Percentiles rank a stretch among this genome's conserved stretches.
phyloP scores from a whole-genome alignment of 92 coral and sea anemone species.

The Porites evermanni region DNA sequence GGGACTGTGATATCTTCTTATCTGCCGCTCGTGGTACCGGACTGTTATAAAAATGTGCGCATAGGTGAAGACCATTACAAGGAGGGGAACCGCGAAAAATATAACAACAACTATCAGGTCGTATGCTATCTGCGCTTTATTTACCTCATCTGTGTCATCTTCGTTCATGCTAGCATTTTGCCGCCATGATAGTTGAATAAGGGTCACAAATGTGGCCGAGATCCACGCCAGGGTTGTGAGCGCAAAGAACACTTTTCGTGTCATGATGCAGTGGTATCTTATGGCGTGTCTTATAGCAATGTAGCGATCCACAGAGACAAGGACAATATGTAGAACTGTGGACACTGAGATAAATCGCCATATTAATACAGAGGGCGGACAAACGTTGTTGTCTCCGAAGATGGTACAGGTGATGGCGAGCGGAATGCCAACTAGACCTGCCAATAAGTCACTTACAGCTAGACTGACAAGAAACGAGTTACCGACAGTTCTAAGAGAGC shows the following conservation, averaged over 20 bases:
- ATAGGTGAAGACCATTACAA: slow-evolving; percentile 52
- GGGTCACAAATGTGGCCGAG: slow-evolving; percentile 40
- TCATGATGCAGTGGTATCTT: slow-evolving; percentile 58
- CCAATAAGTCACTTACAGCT: slow-evolving; percentile 62
- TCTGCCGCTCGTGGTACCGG: slow-evolving; percentile 55
- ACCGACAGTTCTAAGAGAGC: slow-evolving; percentile 55
- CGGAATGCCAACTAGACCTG: slow-evolving; percentile 71
- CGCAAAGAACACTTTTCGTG: slow-evolving; percentile 31
- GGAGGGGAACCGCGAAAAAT: slow-evolving; percentile 51
- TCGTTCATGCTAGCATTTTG: slow-evolving; percentile 17
- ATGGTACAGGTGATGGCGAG: slow-evolving; percentile 47
- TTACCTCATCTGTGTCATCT: neutral
- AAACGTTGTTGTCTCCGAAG: slow-evolving; percentile 31
- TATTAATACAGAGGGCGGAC: slow-evolving; percentile 34
- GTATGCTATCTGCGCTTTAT: slow-evolving; percentile 28
- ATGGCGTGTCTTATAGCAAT: slow-evolving; percentile 56
- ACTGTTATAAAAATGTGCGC: slow-evolving; percentile 55
- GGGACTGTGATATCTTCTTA: slow-evolving; percentile 39
- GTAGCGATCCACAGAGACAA: slow-evolving; percentile 66
- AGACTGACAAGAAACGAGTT: slow-evolving; percentile 69
- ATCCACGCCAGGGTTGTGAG: slow-evolving; percentile 54
- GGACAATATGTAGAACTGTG: slow-evolving; percentile 61
- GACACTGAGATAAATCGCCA: slow-evolving; percentile 66
- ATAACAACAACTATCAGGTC: slow-evolving; percentile 33
- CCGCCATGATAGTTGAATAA: slow-evolving; percentile 67